phyloP scores from a whole-genome alignment of 2,888 invertebrate species.

The Hylaea fasciaria region DNA sequence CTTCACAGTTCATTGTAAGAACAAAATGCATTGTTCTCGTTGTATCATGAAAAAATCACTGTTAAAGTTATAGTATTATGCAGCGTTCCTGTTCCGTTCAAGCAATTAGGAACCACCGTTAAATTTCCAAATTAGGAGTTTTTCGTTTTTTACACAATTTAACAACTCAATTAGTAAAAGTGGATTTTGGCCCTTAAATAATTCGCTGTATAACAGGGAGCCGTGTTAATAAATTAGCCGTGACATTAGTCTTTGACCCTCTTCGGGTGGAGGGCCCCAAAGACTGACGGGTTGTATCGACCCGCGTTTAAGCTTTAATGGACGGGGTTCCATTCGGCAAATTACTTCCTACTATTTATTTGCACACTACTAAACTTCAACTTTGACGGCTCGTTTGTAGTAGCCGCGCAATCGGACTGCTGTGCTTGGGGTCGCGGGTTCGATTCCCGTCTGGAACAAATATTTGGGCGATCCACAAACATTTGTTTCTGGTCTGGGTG shows the following conservation, averaged over 20 bases:
- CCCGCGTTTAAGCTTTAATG: slow-evolving; percentile 38
- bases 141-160: slow-evolving; percentile 28
- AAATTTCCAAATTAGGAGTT: slow-evolving; percentile 1
- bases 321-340: slow-evolving; percentile 29
- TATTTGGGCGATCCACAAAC: too few species aligned
- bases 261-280: slow-evolving; percentile 51
- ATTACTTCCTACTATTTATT: slow-evolving; percentile 29
- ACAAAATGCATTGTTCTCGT: too few species aligned
- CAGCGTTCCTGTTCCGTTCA: not conserved
- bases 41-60: too few species aligned
- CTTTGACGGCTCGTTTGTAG: too few species aligned
- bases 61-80: too few species aligned
- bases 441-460: too few species aligned
- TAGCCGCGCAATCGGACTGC: too few species aligned
- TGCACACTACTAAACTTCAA: slow-evolving; percentile 15
- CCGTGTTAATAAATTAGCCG: slow-evolving; percentile 63
- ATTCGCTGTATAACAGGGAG: slow-evolving; percentile 49
- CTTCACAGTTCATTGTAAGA: too few species aligned
- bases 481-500: too few species aligned
- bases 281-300: slow-evolving; percentile 57
- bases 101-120: not conserved
- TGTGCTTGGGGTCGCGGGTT: too few species aligned
- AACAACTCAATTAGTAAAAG: slow-evolving; percentile 52
- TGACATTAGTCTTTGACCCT: slow-evolving; percentile 66
- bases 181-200: slow-evolving; percentile 50